phyloP scores from a whole-genome alignment of 2,797 vertebrate genomes.

The Mormyrops attenuatus region DNA sequence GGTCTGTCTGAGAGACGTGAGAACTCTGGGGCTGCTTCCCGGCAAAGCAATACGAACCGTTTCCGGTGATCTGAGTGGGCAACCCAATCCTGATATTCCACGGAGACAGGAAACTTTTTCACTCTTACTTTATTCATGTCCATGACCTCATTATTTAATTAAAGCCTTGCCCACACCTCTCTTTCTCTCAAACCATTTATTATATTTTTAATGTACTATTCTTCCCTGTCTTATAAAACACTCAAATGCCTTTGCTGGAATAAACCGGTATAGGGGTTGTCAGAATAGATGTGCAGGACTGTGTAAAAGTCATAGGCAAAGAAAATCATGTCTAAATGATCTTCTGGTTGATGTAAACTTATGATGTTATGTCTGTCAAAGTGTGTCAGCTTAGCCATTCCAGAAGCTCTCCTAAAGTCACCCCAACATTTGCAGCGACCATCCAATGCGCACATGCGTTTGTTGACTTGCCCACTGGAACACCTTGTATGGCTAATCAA shows the following conservation, averaged over 20 bases:
- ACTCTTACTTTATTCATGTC: not conserved
- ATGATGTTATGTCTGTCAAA: not conserved
- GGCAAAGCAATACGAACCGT: constrained; percentile 23
- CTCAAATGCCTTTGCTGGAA: not conserved
- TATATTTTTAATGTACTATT: not conserved
- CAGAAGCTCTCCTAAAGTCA: not conserved
- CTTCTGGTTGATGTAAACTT: not conserved
- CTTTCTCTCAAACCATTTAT: not conserved
- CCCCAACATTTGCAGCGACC: not conserved
- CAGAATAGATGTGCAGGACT: not conserved
- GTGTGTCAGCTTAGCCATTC: not conserved
- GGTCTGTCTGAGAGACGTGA: constrained; percentile 25
- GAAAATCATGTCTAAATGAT: not conserved
- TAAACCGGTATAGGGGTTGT: not conserved
- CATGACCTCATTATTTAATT: not conserved
- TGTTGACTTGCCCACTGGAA: not conserved
- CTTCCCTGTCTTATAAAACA: not conserved
- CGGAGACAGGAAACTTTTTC: constrained; percentile 17
- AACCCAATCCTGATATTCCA: constrained; percentile 7
- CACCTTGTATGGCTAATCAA: not conserved
- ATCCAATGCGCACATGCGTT: not conserved
- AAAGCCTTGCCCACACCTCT: not conserved
- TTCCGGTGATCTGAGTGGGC: constrained; percentile 13
- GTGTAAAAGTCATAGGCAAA: not conserved
- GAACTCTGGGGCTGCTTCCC: constrained; percentile 32